phyloP scores from a whole-genome alignment of 2,888 invertebrate species.

The Tinea semifulvella region DNA sequence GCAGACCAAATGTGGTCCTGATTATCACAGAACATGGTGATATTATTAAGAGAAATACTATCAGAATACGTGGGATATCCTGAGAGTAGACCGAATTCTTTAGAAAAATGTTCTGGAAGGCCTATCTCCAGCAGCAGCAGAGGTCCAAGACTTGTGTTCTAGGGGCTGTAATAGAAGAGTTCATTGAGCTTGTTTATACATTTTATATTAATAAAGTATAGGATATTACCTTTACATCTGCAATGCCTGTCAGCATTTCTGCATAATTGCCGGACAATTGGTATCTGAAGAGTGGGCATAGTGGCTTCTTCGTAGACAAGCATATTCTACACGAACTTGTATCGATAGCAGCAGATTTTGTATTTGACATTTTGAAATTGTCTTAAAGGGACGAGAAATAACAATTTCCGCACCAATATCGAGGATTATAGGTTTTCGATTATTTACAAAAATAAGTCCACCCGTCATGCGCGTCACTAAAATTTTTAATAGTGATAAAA shows the following conservation, averaged over 20 bases:
- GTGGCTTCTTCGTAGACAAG: conserved; percentile 45
- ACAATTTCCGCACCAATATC: not conserved
- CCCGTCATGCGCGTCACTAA: conserved; percentile 9
- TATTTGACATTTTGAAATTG: conserved; percentile 34
- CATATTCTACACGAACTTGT: conserved; percentile 52
- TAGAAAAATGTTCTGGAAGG: too few species aligned
- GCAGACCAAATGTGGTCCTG: too few species aligned
- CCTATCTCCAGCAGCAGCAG: too few species aligned
- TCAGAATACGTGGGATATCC: too few species aligned
- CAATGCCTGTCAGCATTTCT: conserved; percentile 60
- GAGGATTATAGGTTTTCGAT: conserved; percentile 9
- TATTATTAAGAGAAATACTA: too few species aligned
- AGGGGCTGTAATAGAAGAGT: too few species aligned
- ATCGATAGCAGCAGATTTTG: not conserved
- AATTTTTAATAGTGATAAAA: not conserved
- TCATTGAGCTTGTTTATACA: too few species aligned
- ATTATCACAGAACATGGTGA: too few species aligned
- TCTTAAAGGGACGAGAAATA: conserved; percentile 1
- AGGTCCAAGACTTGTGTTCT: too few species aligned
- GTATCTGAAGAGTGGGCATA: conserved; percentile 56
- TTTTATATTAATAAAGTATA: not conserved
- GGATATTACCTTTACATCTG: conserved; percentile 49
- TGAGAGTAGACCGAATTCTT: too few species aligned
- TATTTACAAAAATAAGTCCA: not conserved
- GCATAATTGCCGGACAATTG: conserved; percentile 60